Base-by-base conservation (phyloP, 1,140 invertebrate genomes). In the Drosophila santomea region DNA sequence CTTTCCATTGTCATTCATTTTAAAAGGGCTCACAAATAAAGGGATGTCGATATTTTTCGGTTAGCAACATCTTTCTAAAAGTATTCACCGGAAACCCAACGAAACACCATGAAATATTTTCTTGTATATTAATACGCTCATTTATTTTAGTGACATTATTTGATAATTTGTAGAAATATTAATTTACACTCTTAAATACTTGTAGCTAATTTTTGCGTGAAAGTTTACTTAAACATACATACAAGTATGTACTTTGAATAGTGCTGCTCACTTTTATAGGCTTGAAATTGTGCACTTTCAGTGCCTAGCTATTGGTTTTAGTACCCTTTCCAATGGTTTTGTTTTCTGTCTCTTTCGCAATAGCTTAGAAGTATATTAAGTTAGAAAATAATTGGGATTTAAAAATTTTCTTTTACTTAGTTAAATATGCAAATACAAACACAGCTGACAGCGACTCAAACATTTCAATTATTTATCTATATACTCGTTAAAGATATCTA, bases 151-250 rank as follows among this genome's bases (percentile, higher is more conserved):
- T 74, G 20, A 44, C 50, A 39, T 80, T 80, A 74, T 63, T 59
- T 78, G 85, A 85, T 85, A 74, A 80, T 63, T 74, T 71, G 77
- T 85, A 85, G 68, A 85, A 80, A 85, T 72, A 84, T 80, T 76
- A 64, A 76, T 75, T 54, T 79, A 72, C 63, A 76, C 67, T 69
- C 69, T 78, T 15, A 73, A 77, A 80, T 84, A 83, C 74, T 68
- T 84, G 69, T 88, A 88, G 75, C 81, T 85, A 84, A 85, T 75
- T 52, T 68, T 82, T 76, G 63, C 62, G 55, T 77, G 64, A 55
- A 76, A 44, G 44, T 69, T 55, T 23, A 67, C 32, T 63, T 74
- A 68, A 57, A 35, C 47, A 61, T 66, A 47, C 66, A 63, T 28
- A 59, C 58, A 59, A n/a, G 45, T 57, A 58, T 48, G 60, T 61